A percentile compares a stretch with the other conserved stretches of the same genome.
Evolutionary conservation across 2,113 vertebrate species (phyloP).

Genomic region (Micromys minutus): DNA sequence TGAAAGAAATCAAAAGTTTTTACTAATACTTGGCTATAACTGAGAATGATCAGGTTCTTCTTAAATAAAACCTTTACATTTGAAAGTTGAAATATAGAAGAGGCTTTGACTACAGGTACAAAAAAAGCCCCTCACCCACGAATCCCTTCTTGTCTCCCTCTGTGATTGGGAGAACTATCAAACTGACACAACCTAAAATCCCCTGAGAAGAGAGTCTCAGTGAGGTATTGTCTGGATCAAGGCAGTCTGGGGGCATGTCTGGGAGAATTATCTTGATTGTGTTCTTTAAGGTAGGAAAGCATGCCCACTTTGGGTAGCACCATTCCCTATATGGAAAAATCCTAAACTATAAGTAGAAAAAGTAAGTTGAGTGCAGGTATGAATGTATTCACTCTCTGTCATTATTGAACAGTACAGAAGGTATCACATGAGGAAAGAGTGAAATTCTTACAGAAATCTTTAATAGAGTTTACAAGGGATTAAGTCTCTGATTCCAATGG

Average conservation of each 20-base stretch:
- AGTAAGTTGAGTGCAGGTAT: background rate
- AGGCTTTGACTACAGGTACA: background rate
- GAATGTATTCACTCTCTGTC: background rate
- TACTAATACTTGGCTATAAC: background rate
- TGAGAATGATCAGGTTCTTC: background rate
- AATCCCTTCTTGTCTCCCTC: background rate
- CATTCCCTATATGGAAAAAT: background rate
- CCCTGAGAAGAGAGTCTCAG: background rate
- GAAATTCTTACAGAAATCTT: background rate
- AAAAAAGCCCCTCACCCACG: background rate
- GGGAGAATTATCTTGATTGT: background rate
- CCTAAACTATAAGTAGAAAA: background rate
- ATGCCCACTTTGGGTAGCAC: background rate
- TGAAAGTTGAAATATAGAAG: background rate
- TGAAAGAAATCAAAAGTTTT: background rate
- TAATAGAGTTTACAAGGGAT: background rate
- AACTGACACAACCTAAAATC: background rate
- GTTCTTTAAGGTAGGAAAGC: background rate
- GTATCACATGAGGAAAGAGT: background rate
- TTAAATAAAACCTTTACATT: background rate
- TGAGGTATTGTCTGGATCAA: background rate
- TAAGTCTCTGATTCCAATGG: background rate
- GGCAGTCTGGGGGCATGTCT: background rate
- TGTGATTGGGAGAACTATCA: background rate
- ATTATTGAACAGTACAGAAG: background rate